Evolutionary conservation across 2,888 invertebrate species (phyloP).

Genomic region (Nymphalis urticae): DNA sequence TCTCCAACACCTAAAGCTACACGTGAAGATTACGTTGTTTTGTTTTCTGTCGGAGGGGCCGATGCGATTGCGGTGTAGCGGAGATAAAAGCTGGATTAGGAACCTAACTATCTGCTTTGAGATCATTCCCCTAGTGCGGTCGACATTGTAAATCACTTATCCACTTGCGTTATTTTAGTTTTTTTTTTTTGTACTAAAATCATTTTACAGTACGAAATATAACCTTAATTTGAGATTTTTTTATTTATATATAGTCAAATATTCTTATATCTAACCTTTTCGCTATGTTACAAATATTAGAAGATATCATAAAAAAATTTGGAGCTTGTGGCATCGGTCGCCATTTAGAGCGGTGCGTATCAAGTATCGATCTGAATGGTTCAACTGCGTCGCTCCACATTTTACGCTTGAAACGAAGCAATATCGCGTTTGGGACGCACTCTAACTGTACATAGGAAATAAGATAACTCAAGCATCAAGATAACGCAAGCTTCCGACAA

Average conservation of each 20-base stretch:
- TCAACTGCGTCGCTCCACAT: constrained; percentile 72
- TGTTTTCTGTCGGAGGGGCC: constrained; percentile 35
- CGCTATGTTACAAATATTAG: constrained; percentile 3
- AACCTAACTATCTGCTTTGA: constrained; percentile 25
- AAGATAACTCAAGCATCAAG: no score
- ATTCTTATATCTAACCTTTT: no score
- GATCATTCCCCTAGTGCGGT: constrained; percentile 19
- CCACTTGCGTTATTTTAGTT: background rate
- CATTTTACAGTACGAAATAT: background rate
- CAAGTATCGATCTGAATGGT: constrained; percentile 75
- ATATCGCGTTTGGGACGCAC: constrained; percentile 7
- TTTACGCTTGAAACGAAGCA: constrained; percentile 63
- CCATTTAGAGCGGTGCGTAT: constrained; percentile 73
- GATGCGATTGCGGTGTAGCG: constrained; percentile 28
- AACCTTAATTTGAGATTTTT: background rate
- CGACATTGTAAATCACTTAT: constrained; percentile 10
- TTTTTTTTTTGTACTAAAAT: background rate
- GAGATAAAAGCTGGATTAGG: constrained; percentile 36
- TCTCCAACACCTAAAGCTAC: constrained; percentile 24
- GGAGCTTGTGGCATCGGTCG: constrained; percentile 59
- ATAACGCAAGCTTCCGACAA: background rate
- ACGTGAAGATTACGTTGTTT: constrained; percentile 35
- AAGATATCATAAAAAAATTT: constrained; percentile 32
- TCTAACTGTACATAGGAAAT: background rate
- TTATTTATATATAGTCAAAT: no score